Evolutionary conservation across 2,797 vertebrate genomes (phyloP).

Genomic region (Macropus fuliginosus): DNA sequence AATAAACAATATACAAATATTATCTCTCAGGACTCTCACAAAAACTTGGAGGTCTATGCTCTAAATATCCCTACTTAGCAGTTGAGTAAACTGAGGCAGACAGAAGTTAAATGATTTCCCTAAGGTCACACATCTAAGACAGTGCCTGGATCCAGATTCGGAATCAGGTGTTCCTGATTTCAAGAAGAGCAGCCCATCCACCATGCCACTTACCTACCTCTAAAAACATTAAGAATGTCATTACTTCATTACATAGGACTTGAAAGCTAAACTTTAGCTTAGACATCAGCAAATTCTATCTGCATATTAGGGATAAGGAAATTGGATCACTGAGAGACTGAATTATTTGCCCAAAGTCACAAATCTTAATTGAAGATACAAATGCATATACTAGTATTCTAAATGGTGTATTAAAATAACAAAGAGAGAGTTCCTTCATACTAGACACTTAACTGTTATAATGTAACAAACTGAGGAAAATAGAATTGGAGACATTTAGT

Average conservation of each 20-base stretch:
- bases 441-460: background rate
- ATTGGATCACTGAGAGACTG: background rate
- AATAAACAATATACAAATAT: background rate
- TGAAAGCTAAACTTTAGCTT: background rate
- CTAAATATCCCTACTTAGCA: background rate
- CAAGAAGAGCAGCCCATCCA: background rate
- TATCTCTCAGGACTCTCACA: background rate
- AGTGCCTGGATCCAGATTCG: background rate
- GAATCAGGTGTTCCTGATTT: background rate
- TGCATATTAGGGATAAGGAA: background rate
- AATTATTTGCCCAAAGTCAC: background rate
- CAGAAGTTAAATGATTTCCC: background rate
- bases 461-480: background rate
- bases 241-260: background rate
- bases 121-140: background rate
- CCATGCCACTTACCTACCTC: background rate
- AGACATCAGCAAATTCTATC: background rate
- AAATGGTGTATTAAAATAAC: background rate
- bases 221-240: background rate
- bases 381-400: background rate
- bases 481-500: slow-evolving; percentile 11
- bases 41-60: background rate
- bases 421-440: slow-evolving; percentile 11
- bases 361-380: background rate
- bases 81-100: background rate